Percentiles rank a stretch among this genome's conserved stretches.
Evolutionary conservation across 2,888 invertebrate genomes (phyloP).

Genomic region (Aspidapion aeneum): DNA sequence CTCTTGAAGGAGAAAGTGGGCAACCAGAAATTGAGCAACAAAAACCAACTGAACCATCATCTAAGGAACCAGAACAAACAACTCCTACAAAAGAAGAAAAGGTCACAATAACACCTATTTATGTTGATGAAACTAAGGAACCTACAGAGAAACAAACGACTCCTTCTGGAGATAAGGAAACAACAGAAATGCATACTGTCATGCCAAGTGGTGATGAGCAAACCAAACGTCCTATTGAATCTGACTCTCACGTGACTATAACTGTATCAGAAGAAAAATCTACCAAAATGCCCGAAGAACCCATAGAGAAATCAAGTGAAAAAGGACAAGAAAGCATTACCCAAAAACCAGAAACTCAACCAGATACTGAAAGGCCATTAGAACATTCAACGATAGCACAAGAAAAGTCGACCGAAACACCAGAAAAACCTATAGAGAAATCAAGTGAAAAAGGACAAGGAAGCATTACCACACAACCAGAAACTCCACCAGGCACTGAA

Average conservation of each 20-base stretch:
- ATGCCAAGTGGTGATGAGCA: conserved; percentile 15
- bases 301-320: neutral
- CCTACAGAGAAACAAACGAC: too few species aligned
- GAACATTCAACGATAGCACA: neutral
- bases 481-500: neutral
- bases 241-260: conserved; percentile 24
- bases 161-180: neutral
- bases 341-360: neutral
- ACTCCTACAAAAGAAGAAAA: conserved; percentile 17
- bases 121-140: neutral
- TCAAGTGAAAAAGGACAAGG: neutral
- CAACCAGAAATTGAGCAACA: too few species aligned
- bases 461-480: neutral
- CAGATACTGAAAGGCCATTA: conserved; percentile 2
- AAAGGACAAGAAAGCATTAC: neutral
- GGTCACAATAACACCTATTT: too few species aligned
- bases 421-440: neutral
- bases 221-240: conserved; percentile 17
- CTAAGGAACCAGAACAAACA: conserved; percentile 17
- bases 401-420: neutral
- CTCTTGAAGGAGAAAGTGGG: too few species aligned
- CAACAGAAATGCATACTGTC: neutral
- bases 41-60: too few species aligned
- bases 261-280: neutral
- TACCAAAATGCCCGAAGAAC: neutral